These are phyloP conservation scores for Helicoverpa armigera DNA, from an alignment of 1,140 invertebrate genomes.

Conservation along the genomic window DNA sequence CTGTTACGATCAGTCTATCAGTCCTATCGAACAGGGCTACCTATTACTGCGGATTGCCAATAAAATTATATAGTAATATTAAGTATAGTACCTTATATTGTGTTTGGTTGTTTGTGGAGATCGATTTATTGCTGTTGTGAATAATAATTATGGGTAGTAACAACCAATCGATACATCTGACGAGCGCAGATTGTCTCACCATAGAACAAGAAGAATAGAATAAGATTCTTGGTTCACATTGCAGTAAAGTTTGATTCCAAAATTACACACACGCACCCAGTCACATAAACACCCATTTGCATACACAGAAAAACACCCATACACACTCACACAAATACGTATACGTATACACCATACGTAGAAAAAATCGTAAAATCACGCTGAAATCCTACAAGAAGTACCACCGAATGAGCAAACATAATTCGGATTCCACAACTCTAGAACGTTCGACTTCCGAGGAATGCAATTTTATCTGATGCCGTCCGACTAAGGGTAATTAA, in stretches of 20 bases:
- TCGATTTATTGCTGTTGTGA: not conserved
- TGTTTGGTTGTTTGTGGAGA: not conserved
- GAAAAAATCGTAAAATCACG: conserved; percentile 20
- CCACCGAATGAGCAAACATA: conserved; percentile 33
- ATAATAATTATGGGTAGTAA: not conserved
- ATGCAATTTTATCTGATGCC: conserved; percentile 68
- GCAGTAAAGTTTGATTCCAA: too few relatives aligned
- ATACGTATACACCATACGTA: too few relatives aligned
- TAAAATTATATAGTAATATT: conserved; percentile 56
- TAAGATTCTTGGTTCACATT: too few relatives aligned
- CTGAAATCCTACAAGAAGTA: not conserved
- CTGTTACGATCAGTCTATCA: conserved; percentile 52
- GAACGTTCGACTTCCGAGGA: conserved; percentile 51
- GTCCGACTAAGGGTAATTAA: conserved; percentile 63
- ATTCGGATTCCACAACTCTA: conserved; percentile 29
- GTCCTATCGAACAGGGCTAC: conserved; percentile 42
- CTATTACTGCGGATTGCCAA: conserved; percentile 45
- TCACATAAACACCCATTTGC: too few relatives aligned
- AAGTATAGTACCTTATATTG: conserved; percentile 27
- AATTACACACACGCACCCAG: too few relatives aligned
- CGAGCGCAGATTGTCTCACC: too few relatives aligned
- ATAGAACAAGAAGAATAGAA: too few relatives aligned
- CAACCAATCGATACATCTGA: too few relatives aligned
- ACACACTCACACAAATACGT: not conserved
- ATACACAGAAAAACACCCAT: not conserved